phyloP scores from a whole-genome alignment of 1,140 invertebrate genomes.

The Vollenhovia emeryi region DNA sequence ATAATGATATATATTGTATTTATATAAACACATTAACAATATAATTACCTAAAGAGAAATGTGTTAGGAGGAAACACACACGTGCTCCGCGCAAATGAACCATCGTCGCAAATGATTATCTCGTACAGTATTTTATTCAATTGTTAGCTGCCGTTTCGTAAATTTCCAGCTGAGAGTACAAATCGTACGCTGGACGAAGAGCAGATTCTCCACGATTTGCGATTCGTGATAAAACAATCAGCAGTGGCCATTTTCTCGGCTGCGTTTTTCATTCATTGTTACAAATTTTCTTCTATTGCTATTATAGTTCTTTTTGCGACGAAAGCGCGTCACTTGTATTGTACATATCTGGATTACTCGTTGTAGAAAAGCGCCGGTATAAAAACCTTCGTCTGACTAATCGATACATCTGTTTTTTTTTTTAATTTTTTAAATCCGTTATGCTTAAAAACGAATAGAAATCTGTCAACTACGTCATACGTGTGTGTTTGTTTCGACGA shows the following conservation, averaged over 20 bases:
- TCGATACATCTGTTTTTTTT: conserved; percentile 13
- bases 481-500: not conserved
- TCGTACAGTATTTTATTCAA: conserved; percentile 5
- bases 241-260: not conserved
- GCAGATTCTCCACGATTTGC: not conserved
- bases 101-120: not conserved
- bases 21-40: conserved; percentile 74
- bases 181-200: not conserved
- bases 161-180: conserved; percentile 5
- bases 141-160: not conserved
- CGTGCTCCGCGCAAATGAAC: conserved; percentile 13
- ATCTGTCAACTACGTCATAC: not conserved
- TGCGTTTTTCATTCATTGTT: not conserved
- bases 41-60: conserved; percentile 70
- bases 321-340: conserved; percentile 16
- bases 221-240: not conserved
- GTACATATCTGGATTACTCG: conserved; percentile 33
- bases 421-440: not conserved
- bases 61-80: conserved; percentile 58
- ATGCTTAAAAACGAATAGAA: conserved; percentile 33
- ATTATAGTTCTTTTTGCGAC: not conserved
- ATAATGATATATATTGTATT: conserved; percentile 58
- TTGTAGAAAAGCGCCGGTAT: conserved; percentile 59
- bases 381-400: conserved; percentile 55
- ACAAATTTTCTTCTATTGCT: conserved; percentile 25